Evolutionary conservation across 2,888 invertebrate genomes (phyloP).

Genomic region (Lasioglossum marginatum): DNA sequence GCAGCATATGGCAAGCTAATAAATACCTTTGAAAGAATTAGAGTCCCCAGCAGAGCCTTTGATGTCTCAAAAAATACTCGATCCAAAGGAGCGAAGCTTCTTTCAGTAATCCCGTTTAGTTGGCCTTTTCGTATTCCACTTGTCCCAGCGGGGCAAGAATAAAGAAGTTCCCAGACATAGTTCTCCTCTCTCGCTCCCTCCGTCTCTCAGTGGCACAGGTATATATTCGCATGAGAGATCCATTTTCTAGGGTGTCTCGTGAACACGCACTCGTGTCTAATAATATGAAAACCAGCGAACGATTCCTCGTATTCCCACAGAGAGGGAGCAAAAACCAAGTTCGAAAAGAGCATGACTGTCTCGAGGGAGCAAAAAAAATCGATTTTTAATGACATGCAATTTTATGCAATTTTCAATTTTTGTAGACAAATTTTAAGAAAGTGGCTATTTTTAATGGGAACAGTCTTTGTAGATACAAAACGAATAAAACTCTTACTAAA

Average conservation of each 20-base stretch:
- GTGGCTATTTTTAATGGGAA: too few relatives aligned
- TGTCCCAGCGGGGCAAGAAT: background rate
- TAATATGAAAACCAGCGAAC: background rate
- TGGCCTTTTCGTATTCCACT: background rate
- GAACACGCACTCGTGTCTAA: background rate
- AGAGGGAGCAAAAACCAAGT: too few relatives aligned
- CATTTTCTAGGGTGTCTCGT: background rate
- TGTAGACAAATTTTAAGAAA: too few relatives aligned
- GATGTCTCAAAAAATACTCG: background rate
- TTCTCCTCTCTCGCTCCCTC: background rate
- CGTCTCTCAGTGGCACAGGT: background rate
- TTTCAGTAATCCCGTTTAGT: constrained; percentile 1
- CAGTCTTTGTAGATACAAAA: too few relatives aligned
- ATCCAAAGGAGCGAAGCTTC: constrained; percentile 6
- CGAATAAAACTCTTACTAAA: too few relatives aligned
- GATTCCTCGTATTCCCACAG: too few relatives aligned
- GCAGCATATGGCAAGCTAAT: background rate
- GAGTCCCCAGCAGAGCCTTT: background rate
- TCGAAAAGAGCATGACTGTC: background rate
- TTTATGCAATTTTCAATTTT: background rate
- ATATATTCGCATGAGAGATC: background rate
- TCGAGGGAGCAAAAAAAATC: background rate
- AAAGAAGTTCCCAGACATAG: background rate
- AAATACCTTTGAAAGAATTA: constrained; percentile 1
- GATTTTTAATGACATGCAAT: background rate